These are phyloP conservation scores for Dolichomitus sp. DNA, from an alignment of 2,888 invertebrate species.

Conservation along the genomic window DNA sequence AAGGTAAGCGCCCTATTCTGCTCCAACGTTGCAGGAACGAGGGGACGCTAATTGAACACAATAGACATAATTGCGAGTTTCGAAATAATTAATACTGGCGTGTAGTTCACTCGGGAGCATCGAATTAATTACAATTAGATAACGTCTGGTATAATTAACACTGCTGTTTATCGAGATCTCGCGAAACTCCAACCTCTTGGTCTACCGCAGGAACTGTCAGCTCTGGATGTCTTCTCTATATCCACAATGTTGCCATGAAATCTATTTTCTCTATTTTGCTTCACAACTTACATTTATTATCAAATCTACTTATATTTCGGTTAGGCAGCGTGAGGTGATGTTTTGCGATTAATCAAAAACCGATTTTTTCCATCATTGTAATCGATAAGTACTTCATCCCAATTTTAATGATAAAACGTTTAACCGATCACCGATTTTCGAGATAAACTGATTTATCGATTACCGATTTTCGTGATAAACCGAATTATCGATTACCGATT, in stretches of 20 bases:
- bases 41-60: conserved; percentile 74
- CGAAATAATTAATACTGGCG: conserved; percentile 39
- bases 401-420: no score
- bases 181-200: conserved; percentile 23
- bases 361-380: no score
- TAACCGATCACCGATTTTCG: no score
- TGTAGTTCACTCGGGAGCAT: conserved; percentile 1
- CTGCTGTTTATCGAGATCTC: conserved; percentile 67
- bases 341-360: no score
- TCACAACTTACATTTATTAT: neutral
- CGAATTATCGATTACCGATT: no score
- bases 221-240: neutral
- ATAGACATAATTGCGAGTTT: conserved; percentile 68
- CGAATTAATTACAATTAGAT: conserved; percentile 78
- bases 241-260: neutral
- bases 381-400: no score
- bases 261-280: conserved; percentile 1
- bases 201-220: neutral
- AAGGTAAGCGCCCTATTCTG: conserved; percentile 64
- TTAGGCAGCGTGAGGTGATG: neutral
- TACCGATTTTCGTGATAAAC: no score
- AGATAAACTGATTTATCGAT: no score
- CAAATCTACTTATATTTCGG: neutral
- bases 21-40: conserved; percentile 66
- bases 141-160: conserved; percentile 77